These are phyloP conservation scores for Dynastes maya DNA, from an alignment of 2,888 invertebrate species.

Conservation along the genomic window DNA sequence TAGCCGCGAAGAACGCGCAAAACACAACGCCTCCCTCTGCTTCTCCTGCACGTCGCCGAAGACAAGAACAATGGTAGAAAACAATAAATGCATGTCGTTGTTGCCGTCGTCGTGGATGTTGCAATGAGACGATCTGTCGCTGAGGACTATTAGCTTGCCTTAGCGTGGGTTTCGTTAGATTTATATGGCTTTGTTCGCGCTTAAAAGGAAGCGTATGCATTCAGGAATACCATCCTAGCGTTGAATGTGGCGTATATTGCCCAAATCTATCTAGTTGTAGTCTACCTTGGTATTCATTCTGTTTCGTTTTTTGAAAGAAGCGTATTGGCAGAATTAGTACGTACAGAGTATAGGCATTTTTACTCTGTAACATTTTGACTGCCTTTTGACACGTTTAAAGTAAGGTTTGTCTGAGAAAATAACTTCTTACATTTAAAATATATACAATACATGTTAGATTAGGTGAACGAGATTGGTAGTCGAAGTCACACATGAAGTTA, in stretches of 20 bases:
- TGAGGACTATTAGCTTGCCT: neutral
- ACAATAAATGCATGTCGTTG: conserved; percentile 10
- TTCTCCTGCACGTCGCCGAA: neutral
- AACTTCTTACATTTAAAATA: too few species aligned
- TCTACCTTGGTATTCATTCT: neutral
- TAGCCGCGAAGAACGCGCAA: conserved; percentile 11
- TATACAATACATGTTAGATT: too few species aligned
- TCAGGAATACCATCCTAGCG: too few species aligned
- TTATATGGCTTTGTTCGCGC: conserved; percentile 32
- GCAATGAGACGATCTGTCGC: neutral
- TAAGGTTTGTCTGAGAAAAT: too few species aligned
- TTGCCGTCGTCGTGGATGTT: too few species aligned
- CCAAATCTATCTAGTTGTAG: too few species aligned
- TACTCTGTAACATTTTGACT: too few species aligned
- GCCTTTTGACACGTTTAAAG: too few species aligned
- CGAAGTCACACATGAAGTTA: too few species aligned
- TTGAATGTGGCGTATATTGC: too few species aligned
- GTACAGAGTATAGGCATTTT: too few species aligned
- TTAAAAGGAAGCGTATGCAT: neutral
- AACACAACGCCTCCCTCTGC: neutral
- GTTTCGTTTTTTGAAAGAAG: neutral
- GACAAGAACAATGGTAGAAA: conserved; percentile 25
- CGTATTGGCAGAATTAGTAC: neutral
- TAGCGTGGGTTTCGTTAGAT: conserved; percentile 34
- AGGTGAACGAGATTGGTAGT: too few species aligned